Evolutionary conservation across 92 coral and sea anemone genomes (phyloP).

Genomic region (Porites evermanni): DNA sequence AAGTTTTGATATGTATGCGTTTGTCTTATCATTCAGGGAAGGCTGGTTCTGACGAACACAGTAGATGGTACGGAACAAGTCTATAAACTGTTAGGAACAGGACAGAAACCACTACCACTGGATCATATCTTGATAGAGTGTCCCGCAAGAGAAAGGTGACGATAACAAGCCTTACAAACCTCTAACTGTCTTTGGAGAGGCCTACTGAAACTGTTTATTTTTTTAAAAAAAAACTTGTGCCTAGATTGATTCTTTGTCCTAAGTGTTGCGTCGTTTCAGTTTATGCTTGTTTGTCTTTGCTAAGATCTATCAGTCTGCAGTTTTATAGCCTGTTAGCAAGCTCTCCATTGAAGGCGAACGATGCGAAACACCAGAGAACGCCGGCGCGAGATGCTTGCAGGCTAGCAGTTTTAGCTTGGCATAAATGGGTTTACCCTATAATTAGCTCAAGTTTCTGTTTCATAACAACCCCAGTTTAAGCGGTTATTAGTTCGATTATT

Average conservation of each 20-base stretch:
- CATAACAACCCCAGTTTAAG: too few relatives aligned
- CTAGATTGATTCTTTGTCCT: neutral
- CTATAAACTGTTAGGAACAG: constrained; percentile 79
- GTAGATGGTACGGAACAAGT: constrained; percentile 93
- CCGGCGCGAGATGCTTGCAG: too few relatives aligned
- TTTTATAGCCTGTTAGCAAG: too few relatives aligned
- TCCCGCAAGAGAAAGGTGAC: constrained; percentile 86
- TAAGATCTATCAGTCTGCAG: too few relatives aligned
- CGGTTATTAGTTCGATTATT: too few relatives aligned
- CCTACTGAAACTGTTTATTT: too few relatives aligned
- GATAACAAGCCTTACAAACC: neutral
- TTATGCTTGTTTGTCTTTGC: too few relatives aligned
- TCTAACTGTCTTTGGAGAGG: neutral
- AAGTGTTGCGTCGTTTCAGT: neutral
- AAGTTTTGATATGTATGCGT: neutral
- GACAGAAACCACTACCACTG: constrained; percentile 88
- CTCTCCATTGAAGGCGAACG: too few relatives aligned
- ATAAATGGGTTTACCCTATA: too few relatives aligned
- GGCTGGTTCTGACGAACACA: constrained; percentile 76
- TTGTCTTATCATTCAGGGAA: constrained; percentile 70
- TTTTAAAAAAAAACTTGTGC: neutral
- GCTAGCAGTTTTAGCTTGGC: too few relatives aligned
- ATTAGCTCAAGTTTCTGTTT: too few relatives aligned
- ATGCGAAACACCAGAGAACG: too few relatives aligned
- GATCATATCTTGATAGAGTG: constrained; percentile 93